Conservation (phyloP, 2,888 invertebrate species). For the Heliconius ismenius region DNA sequence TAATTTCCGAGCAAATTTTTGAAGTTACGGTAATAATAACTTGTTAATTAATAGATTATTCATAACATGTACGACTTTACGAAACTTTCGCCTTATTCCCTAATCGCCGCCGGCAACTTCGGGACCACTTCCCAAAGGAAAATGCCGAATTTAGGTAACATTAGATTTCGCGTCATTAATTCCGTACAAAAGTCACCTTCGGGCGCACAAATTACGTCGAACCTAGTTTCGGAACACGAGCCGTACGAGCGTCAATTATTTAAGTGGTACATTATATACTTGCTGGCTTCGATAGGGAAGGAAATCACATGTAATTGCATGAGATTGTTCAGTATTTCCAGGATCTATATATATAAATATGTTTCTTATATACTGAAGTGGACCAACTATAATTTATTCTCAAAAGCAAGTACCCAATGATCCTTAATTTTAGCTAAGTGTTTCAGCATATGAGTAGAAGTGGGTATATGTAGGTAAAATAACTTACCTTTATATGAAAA, state of each 20-base stretch:
- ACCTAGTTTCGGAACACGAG: constrained; percentile 62
- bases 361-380: no score
- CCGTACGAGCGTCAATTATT: constrained; percentile 58
- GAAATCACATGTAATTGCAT: constrained; percentile 23
- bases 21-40: neutral
- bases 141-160: constrained; percentile 42
- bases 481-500: no score
- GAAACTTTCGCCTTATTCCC: constrained; percentile 13
- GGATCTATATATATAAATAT: neutral
- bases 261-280: constrained; percentile 56
- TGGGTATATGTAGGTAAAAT: no score
- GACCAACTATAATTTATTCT: no score
- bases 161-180: constrained; percentile 63
- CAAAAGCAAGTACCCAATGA: no score
- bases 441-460: no score
- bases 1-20: neutral
- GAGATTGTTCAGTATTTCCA: constrained; percentile 6
- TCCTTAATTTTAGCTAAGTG: no score
- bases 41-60: constrained; percentile 17
- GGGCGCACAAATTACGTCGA: constrained; percentile 66
- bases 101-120: constrained; percentile 22
- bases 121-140: constrained; percentile 30
- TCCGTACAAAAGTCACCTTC: constrained; percentile 59
- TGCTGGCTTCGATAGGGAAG: constrained; percentile 42
- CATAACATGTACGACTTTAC: constrained; percentile 12